Percentiles rank a stretch among this genome's conserved stretches.
Conservation (phyloP, 1,140 invertebrate species). For the Daktulosphaira vitifoliae region DNA sequence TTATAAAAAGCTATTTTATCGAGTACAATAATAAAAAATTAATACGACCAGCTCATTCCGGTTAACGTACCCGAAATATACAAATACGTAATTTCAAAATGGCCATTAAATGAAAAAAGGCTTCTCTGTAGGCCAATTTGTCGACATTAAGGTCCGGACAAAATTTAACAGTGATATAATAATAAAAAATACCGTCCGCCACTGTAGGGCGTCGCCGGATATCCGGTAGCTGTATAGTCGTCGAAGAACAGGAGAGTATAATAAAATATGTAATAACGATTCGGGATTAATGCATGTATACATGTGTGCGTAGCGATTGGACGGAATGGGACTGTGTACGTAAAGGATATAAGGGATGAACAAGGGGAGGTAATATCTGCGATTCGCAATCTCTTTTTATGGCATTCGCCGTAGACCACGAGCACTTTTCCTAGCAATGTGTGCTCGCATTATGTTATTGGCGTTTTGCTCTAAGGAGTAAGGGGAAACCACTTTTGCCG, state of each 20-base stretch:
- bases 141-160: not conserved
- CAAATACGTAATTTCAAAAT: too few relatives aligned
- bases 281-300: constrained; percentile 22
- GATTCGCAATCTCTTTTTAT: constrained; percentile 33
- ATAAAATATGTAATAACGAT: constrained; percentile 32
- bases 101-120: too few relatives aligned
- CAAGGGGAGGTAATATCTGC: constrained; percentile 18
- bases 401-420: not conserved
- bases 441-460: constrained; percentile 30
- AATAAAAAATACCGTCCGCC: constrained; percentile 8
- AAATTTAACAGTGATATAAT: not conserved
- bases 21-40: too few relatives aligned
- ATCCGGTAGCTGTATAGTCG: constrained; percentile 1
- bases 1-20: too few relatives aligned
- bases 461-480: constrained; percentile 9
- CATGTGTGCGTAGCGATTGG: too few relatives aligned
- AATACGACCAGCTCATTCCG: too few relatives aligned
- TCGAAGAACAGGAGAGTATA: not conserved
- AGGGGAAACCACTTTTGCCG: not conserved
- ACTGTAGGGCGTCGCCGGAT: constrained; percentile 4
- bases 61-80: too few relatives aligned
- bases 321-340: too few relatives aligned
- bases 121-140: too few relatives aligned
- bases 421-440: not conserved
- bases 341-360: not conserved